Conservation (phyloP, 2,797 vertebrate genomes). For the Crenichthys baileyi region DNA sequence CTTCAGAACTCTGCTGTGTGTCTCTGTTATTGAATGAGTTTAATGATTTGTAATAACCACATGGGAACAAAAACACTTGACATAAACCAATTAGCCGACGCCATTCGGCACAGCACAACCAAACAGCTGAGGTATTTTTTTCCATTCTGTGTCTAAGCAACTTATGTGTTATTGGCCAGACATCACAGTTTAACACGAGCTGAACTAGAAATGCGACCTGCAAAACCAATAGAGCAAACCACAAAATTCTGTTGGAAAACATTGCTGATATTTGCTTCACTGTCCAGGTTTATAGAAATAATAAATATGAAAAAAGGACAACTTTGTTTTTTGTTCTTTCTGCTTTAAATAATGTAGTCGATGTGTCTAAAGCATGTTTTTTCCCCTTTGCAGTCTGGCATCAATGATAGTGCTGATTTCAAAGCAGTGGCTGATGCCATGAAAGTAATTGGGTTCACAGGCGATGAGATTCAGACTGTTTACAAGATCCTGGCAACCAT, state of each 20-base stretch:
- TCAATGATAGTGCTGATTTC: conserved; percentile 92
- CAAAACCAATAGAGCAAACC: not conserved
- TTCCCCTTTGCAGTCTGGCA: conserved; percentile 82
- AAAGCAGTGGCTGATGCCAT: conserved; percentile 96
- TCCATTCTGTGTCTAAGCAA: conserved; percentile 19
- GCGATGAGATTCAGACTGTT: conserved; percentile 93
- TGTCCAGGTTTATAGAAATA: not conserved
- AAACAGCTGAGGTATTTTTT: conserved; percentile 46
- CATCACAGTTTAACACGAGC: conserved; percentile 21
- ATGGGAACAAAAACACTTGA: conserved; percentile 58
- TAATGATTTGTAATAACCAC: conserved; percentile 66
- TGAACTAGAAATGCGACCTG: conserved; percentile 3
- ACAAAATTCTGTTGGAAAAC: not conserved
- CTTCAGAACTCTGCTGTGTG: conserved; percentile 11
- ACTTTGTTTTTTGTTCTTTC: not conserved
- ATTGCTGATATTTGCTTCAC: not conserved
- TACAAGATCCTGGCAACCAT: conserved; percentile 95
- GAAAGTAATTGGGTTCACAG: conserved; percentile 97
- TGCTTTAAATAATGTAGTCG: not conserved
- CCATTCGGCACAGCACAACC: conserved; percentile 58
- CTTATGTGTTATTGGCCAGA: conserved; percentile 17
- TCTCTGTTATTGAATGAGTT: conserved; percentile 33
- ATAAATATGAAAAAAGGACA: not conserved
- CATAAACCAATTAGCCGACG: conserved; percentile 67
- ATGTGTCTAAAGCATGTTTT: conserved; percentile 2